Percentiles rank a stretch among this genome's conserved stretches.
These are phyloP conservation scores for Actias luna DNA, from an alignment of 2,888 invertebrate genomes.

Conservation along the genomic window DNA sequence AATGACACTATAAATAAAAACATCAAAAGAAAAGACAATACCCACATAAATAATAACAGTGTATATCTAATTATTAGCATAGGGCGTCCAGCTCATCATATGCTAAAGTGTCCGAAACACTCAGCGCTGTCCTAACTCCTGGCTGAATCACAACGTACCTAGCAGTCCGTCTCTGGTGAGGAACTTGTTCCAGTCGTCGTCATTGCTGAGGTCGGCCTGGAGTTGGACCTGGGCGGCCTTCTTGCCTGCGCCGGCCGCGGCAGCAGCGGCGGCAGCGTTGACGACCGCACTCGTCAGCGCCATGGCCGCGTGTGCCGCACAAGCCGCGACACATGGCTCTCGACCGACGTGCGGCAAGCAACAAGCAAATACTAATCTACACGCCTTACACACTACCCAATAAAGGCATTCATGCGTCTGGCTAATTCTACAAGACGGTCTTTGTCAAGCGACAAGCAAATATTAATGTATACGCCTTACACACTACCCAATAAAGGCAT, in stretches of 20 bases:
- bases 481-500: too few species aligned
- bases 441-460: too few species aligned
- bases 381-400: too few species aligned
- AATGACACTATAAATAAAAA: too few species aligned
- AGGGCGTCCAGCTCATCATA: not conserved
- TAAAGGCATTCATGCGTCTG: too few species aligned
- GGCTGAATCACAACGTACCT: conserved; percentile 72
- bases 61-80: too few species aligned
- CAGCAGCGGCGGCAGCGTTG: conserved; percentile 64
- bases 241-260: conserved; percentile 82
- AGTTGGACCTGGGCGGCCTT: conserved; percentile 89
- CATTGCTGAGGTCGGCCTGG: conserved; percentile 89
- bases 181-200: conserved; percentile 93
- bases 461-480: too few species aligned
- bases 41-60: too few species aligned
- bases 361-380: not conserved
- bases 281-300: conserved; percentile 71
- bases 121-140: too few species aligned
- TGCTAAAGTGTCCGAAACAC: too few species aligned
- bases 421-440: too few species aligned
- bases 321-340: conserved; percentile 13
- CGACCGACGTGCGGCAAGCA: not conserved
- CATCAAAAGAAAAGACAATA: too few species aligned
- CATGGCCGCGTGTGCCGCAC: conserved; percentile 51
- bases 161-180: conserved; percentile 88